These are phyloP conservation scores for Sphaeramia orbicularis DNA, from an alignment of 2,797 vertebrate genomes.

Conservation along the genomic window DNA sequence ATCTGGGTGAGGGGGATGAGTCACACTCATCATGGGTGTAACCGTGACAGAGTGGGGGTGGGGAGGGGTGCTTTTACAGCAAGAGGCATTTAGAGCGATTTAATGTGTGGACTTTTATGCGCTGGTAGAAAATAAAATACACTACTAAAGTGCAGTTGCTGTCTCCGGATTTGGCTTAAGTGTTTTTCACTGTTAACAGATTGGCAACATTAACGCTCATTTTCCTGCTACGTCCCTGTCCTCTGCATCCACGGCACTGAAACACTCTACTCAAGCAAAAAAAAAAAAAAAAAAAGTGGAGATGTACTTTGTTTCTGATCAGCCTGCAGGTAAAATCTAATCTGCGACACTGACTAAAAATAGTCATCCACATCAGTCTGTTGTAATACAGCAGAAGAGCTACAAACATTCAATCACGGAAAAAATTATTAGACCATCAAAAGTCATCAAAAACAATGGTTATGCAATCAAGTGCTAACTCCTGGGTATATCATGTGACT, in stretches of 20 bases:
- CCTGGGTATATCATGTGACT: too few relatives aligned
- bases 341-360: too few relatives aligned
- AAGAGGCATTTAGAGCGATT: conserved; percentile 9
- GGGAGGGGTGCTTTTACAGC: background rate
- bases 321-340: background rate
- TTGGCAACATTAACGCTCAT: background rate
- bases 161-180: background rate
- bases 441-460: too few relatives aligned
- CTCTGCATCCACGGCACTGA: conserved; percentile 6
- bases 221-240: background rate
- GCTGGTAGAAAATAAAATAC: conserved; percentile 5
- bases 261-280: background rate
- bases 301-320: background rate
- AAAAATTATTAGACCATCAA: too few relatives aligned
- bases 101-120: background rate
- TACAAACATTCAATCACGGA: too few relatives aligned
- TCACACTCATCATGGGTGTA: conserved; percentile 30
- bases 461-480: too few relatives aligned
- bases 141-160: background rate
- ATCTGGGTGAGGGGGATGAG: conserved; percentile 33
- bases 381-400: background rate
- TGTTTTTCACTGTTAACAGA: background rate
- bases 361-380: too few relatives aligned
- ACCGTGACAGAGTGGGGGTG: background rate
- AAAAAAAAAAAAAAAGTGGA: background rate